Evolutionary conservation across 2,113 vertebrate genomes (phyloP), one percentile per base, ranked within the genome.

Genomic region (Brachionichthys hirsutus): DNA sequence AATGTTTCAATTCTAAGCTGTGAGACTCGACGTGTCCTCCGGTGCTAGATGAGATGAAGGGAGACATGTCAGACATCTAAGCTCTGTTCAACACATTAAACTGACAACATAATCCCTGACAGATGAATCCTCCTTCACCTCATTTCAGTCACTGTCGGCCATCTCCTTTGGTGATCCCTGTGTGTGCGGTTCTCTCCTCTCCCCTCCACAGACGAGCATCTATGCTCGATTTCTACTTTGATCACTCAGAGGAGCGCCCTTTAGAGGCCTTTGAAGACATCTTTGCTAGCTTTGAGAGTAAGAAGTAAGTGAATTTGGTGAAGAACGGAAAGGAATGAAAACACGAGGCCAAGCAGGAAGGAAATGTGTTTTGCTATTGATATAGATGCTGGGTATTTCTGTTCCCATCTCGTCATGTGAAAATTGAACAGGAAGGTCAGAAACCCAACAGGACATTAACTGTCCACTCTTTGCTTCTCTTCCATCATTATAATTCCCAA

Each of bases 151-250:
- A 66, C 73, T 65, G 58, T 50, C 30, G 22, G 75, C 60, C 62
- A n/a, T 73, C 62, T 80, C 69, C 69, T 55, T 85, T 61, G 83
- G 87, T 92, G 88, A 90, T 83, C 63, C 71, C 54, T 52, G 67
- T 90, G 81, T 90, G 74, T 91, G 84, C 81, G 86, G 87, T 86
- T 88, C 57, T 87, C 83, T 92, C 81, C 89, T 77, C 83, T 94
- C 93, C 89, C 62, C 73, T 94, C 93, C 89, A 90, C 95, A 98
- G 96, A 93, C 83, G 87, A 87, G 85, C 85, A 8, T 94, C 97
- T 94, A 72, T 96, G 92, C 95, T 98, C 92, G 95, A 98, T 95
- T 98, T 97, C 93, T 97, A 93, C 92, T 95, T 96, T 97, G 96
- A 98, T 93, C 92, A 92, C 88, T 95, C 94, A 93, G 94, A 96